Conservation (phyloP, 1,140 invertebrate genomes). For the Macrobrachium nipponense region DNA sequence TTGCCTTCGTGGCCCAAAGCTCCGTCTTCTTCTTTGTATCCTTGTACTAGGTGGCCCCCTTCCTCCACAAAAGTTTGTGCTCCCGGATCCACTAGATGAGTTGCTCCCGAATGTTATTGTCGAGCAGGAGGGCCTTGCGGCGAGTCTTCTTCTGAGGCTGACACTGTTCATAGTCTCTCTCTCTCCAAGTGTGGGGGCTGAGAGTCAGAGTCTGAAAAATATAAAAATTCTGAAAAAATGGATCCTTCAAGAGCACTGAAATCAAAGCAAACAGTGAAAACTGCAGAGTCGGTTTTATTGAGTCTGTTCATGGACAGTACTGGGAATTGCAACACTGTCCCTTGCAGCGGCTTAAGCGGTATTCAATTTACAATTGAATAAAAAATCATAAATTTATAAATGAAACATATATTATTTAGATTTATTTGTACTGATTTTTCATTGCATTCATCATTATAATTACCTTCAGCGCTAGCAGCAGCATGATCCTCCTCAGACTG, state of each 20-base stretch:
- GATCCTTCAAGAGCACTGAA: too few species aligned
- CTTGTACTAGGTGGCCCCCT: conserved; percentile 25
- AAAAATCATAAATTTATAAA: too few species aligned
- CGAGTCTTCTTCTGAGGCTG: conserved; percentile 31
- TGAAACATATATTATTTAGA: too few species aligned
- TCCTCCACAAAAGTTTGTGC: conserved; percentile 29
- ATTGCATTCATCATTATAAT: conserved; percentile 29
- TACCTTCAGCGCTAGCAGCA: not conserved
- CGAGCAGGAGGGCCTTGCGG: conserved; percentile 31
- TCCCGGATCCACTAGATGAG: conserved; percentile 27
- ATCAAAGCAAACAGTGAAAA: too few species aligned
- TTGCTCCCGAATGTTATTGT: conserved; percentile 28
- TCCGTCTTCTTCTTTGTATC: conserved; percentile 34
- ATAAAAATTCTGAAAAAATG: conserved; percentile 13
- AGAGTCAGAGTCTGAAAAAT: conserved; percentile 29
- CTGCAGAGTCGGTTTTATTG: too few species aligned
- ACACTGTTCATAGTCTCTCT: conserved; percentile 24
- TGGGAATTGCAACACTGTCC: too few species aligned
- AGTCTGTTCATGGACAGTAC: too few species aligned
- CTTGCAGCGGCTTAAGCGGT: too few species aligned
- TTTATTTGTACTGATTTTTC: conserved; percentile 19
- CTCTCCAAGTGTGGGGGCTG: conserved; percentile 31
- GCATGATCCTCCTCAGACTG: conserved; percentile 28
- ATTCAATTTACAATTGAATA: too few species aligned
- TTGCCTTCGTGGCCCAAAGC: conserved; percentile 30